Percentiles rank a stretch among this genome's conserved stretches.
These are phyloP conservation scores for Parus major DNA, from an alignment of 2,113 vertebrate species.

Conservation along the genomic window DNA sequence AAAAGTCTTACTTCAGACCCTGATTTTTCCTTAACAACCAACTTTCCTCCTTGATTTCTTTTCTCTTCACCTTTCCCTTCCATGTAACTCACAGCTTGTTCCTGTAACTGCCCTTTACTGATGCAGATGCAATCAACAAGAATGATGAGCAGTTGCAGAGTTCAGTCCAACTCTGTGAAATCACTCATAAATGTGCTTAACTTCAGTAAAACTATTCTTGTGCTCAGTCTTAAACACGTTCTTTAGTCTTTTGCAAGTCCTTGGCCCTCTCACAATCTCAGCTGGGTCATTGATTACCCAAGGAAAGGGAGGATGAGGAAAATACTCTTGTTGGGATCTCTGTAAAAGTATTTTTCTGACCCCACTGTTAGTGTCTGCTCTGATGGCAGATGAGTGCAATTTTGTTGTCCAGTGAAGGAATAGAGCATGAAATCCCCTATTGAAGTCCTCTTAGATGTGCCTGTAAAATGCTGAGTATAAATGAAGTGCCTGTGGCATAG, in stretches of 20 bases:
- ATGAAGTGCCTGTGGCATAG: fast-evolving
- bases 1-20: slow-evolving; percentile 33
- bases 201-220: background rate
- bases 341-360: background rate
- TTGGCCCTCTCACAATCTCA: background rate
- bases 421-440: background rate
- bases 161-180: background rate
- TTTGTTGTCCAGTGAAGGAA: background rate
- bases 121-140: slow-evolving; percentile 14
- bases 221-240: background rate
- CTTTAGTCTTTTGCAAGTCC: background rate
- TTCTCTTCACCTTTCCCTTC: slow-evolving; percentile 54
- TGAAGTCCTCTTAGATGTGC: background rate
- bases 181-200: background rate
- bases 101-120: background rate
- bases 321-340: background rate
- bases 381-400: slow-evolving; percentile 10
- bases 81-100: background rate
- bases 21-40: slow-evolving; percentile 18
- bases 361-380: background rate
- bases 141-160: background rate
- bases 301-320: background rate
- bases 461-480: background rate
- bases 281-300: background rate
- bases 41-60: slow-evolving; percentile 26